Conservation (phyloP, 2,797 vertebrate species). For the Champsocephalus gunnari region DNA sequence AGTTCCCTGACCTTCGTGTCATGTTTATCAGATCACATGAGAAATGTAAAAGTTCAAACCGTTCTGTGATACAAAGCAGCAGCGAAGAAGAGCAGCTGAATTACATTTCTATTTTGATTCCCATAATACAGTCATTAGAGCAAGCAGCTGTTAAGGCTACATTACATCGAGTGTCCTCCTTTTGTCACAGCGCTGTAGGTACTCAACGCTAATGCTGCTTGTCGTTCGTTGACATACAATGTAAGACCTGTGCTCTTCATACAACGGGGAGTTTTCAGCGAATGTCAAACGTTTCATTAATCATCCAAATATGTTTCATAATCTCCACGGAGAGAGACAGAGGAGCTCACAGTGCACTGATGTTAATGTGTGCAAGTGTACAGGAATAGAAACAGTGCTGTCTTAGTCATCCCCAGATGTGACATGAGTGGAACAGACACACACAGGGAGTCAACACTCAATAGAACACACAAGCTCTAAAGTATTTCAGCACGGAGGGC, state of each 20-base stretch:
- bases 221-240: conserved; percentile 37
- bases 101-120: conserved; percentile 11
- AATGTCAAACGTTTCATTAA: conserved; percentile 62
- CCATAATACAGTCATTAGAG: conserved; percentile 6
- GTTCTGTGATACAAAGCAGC: not conserved
- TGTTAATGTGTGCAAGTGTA: conserved; percentile 65
- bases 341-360: conserved; percentile 55
- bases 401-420: conserved; percentile 69
- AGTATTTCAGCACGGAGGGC: conserved; percentile 47
- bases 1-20: not conserved
- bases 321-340: conserved; percentile 58
- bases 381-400: conserved; percentile 63
- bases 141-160: conserved; percentile 15
- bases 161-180: not conserved
- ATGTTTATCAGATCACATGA: not conserved
- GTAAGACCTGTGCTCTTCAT: conserved; percentile 48
- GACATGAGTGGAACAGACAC: conserved; percentile 73
- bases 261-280: conserved; percentile 30
- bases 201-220: conserved; percentile 7
- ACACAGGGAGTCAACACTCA: conserved; percentile 67
- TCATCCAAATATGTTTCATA: conserved; percentile 48
- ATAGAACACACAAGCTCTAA: conserved; percentile 61
- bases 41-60: not conserved
- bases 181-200: conserved; percentile 15
- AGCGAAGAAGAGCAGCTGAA: not conserved